Evolutionary conservation across 2,113 vertebrate genomes (phyloP), one percentile per base, ranked within the genome.

Genomic region (Hemibagrus wyckioides): DNA sequence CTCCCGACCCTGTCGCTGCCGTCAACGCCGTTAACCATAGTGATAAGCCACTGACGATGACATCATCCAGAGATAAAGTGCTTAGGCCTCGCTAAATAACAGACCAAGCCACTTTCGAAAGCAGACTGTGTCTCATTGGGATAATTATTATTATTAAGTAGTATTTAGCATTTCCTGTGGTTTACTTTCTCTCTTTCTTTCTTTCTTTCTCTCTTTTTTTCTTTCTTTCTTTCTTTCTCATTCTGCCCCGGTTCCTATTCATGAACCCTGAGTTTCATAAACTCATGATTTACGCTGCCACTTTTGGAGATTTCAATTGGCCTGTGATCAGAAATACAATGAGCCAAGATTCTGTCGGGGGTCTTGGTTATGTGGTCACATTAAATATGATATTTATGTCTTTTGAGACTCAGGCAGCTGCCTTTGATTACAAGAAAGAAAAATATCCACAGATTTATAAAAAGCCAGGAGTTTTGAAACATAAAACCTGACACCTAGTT

Each of bases 371-470:
- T 30, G 86, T 36, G 89, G 84, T 79, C 88, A 88, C 85, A 90
- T 90, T 89, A 90, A 88, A 91, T 63, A 81, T 36, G 81, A 90
- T 89, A 71, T 33, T 85, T 85, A 76, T 82, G 73, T 82, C 84
- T 89, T 84, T 69, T 82, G 85, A 81, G 8, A 85, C 83, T 90
- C 30, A 67, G 73, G 81, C 67, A 71, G 19, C 14, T 19, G 28
- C 21, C 39, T 84, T 85, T 61, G 50, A 61, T 48, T 67, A 39
- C 30, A 82, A 90, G 69, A 61, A 28, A 75, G 33, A 77, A 79
- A 77, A 77, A 50, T 54, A 33, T 59, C 36, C 50, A 84, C 50
- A 28, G 28, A 85, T 48, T 52, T 57, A 71, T 36, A n/a, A 77
- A 69, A 82, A n/a, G 13, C 17, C 75, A 52, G 59, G 81, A 19